Evolutionary conservation across 2,888 invertebrate species (phyloP).

Genomic region (Rhamphomyia laevipes): DNA sequence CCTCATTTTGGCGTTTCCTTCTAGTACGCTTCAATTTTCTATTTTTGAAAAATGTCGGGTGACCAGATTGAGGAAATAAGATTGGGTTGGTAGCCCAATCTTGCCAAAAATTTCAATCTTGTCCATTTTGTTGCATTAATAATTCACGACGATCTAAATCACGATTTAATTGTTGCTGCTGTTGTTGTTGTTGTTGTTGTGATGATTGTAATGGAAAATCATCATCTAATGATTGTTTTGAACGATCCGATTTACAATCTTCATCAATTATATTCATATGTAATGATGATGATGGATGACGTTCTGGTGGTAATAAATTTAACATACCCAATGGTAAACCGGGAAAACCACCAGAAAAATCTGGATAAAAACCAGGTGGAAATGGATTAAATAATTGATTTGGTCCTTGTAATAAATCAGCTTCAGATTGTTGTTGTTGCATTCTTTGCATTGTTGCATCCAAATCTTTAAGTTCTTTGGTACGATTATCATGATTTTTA

Average conservation of each 20-base stretch:
- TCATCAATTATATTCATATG: constrained; percentile 51
- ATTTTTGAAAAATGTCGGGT: background rate
- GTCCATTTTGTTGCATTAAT: constrained; percentile 61
- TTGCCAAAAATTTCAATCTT: constrained; percentile 52
- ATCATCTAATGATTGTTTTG: constrained; percentile 50
- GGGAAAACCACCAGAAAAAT: constrained; percentile 68
- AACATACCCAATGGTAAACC: constrained; percentile 71
- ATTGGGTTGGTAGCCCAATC: constrained; percentile 38
- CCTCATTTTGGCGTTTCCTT: constrained; percentile 13
- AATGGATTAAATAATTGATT: constrained; percentile 65
- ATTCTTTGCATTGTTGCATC: constrained; percentile 36
- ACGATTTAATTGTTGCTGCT: constrained; percentile 46
- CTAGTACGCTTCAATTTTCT: constrained; percentile 10
- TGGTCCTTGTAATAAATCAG: constrained; percentile 45
- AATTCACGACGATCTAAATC: constrained; percentile 48
- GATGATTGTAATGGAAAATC: constrained; percentile 42
- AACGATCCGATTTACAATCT: constrained; percentile 52
- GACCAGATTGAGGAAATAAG: constrained; percentile 28
- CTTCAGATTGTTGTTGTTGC: constrained; percentile 43
- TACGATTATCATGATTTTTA: constrained; percentile 40
- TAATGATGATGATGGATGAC: constrained; percentile 44
- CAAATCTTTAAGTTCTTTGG: constrained; percentile 21
- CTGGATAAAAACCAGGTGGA: constrained; percentile 71
- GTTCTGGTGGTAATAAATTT: constrained; percentile 67
- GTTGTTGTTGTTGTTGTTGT: constrained; percentile 43